Conservation (phyloP, 2,888 invertebrate species). For the Oeneis ivallda region DNA sequence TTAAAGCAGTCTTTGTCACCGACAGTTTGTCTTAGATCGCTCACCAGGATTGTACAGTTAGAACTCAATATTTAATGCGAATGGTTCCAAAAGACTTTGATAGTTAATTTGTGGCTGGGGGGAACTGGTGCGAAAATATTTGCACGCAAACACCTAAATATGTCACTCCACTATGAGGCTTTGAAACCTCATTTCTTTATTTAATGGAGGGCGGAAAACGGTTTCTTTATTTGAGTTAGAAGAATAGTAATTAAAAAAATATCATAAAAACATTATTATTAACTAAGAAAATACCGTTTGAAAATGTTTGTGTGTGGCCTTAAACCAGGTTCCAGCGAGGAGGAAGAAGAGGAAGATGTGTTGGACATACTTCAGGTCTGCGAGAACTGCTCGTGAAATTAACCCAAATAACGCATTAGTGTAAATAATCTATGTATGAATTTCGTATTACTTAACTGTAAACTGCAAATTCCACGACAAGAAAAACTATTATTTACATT, state of each 20-base stretch:
- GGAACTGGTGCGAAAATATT: constrained; percentile 2
- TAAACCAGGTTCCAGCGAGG: constrained; percentile 79
- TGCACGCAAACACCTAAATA: constrained; percentile 17
- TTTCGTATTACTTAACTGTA: background rate
- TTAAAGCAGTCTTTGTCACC: constrained; percentile 52
- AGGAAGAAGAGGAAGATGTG: constrained; percentile 82
- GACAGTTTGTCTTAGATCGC: constrained; percentile 50
- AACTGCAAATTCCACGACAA: too few relatives aligned
- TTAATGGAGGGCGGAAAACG: background rate
- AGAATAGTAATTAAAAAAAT: background rate
- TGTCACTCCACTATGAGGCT: background rate
- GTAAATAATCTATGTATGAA: background rate
- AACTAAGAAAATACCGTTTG: background rate
- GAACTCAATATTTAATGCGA: constrained; percentile 20
- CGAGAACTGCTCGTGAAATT: too few relatives aligned
- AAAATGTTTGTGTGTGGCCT: constrained; percentile 82
- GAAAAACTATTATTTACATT: too few relatives aligned
- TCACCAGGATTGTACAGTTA: constrained; percentile 40
- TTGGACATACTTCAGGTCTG: constrained; percentile 74
- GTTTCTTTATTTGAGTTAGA: background rate
- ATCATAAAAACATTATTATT: background rate
- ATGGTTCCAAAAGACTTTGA: constrained; percentile 5
- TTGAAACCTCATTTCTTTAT: constrained; percentile 4
- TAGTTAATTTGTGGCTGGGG: constrained; percentile 12
- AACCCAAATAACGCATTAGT: background rate